phyloP scores from a whole-genome alignment of 2,113 vertebrate species.

The Cnemophilus loriae region DNA sequence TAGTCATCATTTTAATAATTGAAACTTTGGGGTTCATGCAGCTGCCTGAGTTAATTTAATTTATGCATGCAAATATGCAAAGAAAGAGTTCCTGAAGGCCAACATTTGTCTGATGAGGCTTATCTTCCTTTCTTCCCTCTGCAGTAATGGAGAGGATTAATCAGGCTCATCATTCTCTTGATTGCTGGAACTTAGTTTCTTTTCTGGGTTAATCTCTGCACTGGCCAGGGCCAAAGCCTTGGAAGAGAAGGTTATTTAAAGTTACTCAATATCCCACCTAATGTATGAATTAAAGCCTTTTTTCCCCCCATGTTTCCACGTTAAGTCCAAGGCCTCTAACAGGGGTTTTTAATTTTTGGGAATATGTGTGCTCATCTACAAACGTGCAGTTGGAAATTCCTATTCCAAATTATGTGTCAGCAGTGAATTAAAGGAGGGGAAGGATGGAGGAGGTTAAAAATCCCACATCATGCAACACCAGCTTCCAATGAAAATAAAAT shows the following conservation, averaged over 20 bases:
- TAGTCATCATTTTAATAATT: not conserved
- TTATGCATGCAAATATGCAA: not conserved
- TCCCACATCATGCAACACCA: not conserved
- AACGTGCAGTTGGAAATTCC: not conserved
- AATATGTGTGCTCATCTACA: not conserved
- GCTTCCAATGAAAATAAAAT: not conserved
- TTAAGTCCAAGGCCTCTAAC: not conserved
- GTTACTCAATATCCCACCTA: not conserved
- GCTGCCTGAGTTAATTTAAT: not conserved
- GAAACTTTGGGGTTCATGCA: not conserved
- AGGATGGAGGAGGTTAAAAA: not conserved
- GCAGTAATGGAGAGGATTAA: not conserved
- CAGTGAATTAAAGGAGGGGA: not conserved
- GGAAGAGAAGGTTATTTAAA: not conserved
- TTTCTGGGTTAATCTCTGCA: not conserved
- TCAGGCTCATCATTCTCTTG: not conserved
- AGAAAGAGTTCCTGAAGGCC: not conserved
- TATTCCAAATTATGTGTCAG: not conserved
- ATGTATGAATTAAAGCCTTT: not conserved
- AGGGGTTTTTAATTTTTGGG: not conserved
- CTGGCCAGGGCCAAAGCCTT: not conserved
- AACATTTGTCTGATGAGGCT: not conserved
- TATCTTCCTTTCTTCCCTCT: not conserved
- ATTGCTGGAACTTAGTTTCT: not conserved
- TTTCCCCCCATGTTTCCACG: accelerated